Percentiles rank a stretch among this genome's conserved stretches.
phyloP scores from a whole-genome alignment of 2,888 invertebrate genomes.

The Oscheius onirici region DNA sequence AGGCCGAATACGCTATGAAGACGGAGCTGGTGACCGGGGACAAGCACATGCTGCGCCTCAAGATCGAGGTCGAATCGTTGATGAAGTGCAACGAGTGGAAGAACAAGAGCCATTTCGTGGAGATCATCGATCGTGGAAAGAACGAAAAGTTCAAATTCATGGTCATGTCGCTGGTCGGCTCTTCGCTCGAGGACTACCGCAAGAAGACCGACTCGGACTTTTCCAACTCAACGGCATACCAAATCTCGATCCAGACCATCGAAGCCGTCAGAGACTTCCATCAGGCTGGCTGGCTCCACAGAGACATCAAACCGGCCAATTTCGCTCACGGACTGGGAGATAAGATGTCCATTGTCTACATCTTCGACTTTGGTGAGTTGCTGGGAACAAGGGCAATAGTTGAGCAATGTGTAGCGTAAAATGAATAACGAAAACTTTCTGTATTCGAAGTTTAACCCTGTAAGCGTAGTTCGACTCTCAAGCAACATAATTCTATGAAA shows the following conservation, averaged over 20 bases:
- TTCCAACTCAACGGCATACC: conserved; percentile 15
- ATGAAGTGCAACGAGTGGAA: neutral
- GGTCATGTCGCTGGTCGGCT: conserved; percentile 30
- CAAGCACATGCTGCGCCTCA: conserved; percentile 25
- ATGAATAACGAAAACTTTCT: too few relatives aligned
- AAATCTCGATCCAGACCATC: conserved; percentile 21
- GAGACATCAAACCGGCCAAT: conserved; percentile 32
- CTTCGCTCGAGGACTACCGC: conserved; percentile 20
- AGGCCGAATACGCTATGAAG: conserved; percentile 30
- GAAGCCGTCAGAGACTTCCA: conserved; percentile 21
- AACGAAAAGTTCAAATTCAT: conserved; percentile 32
- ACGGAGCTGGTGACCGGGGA: conserved; percentile 29
- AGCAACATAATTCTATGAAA: too few relatives aligned
- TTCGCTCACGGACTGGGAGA: conserved; percentile 27
- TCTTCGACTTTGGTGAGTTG: conserved; percentile 30
- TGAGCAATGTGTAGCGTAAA: too few relatives aligned
- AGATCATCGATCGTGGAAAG: conserved; percentile 26
- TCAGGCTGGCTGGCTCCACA: conserved; percentile 25
- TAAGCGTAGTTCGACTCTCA: too few relatives aligned
- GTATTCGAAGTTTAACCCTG: too few relatives aligned
- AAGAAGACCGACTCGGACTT: conserved; percentile 10
- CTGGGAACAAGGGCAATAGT: too few relatives aligned
- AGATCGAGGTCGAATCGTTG: conserved; percentile 26
- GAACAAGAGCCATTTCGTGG: conserved; percentile 22
- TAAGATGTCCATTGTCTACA: conserved; percentile 21